Evolutionary conservation across 2,113 vertebrate genomes (phyloP).

Genomic region (Astatoreochromis straeleni): DNA sequence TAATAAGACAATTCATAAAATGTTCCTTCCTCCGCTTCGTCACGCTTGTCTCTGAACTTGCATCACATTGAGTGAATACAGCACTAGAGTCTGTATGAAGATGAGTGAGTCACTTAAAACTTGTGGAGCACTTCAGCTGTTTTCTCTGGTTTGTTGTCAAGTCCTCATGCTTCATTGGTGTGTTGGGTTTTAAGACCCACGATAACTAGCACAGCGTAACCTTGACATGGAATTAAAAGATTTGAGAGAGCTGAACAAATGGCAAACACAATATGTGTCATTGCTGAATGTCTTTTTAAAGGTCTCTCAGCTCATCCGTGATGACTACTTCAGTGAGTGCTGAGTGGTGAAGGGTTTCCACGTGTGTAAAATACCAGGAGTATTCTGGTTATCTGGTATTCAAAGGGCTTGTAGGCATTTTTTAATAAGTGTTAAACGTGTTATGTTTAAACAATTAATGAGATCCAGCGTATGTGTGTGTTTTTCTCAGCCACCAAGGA

Average conservation of each 20-base stretch:
- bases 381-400: background rate
- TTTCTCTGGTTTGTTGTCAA: background rate
- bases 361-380: background rate
- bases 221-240: background rate
- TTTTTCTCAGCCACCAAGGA: slow-evolving; percentile 8
- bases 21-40: background rate
- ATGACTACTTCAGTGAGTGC: background rate
- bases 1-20: background rate
- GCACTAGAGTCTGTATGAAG: background rate
- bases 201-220: background rate
- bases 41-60: background rate
- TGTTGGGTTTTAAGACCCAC: background rate
- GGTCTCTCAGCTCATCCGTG: background rate
- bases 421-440: slow-evolving; percentile 3
- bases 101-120: background rate
- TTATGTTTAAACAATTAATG: slow-evolving; percentile 44
- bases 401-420: background rate
- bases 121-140: background rate
- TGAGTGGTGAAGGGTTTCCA: background rate
- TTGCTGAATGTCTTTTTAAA: slow-evolving; percentile 19
- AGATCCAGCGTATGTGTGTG: slow-evolving; percentile 1
- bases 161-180: background rate
- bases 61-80: background rate
- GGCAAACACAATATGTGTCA: background rate
- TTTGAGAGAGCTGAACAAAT: background rate